These are phyloP conservation scores for Neodiprion lecontei DNA, from an alignment of 1,140 invertebrate species.

Conservation along the genomic window DNA sequence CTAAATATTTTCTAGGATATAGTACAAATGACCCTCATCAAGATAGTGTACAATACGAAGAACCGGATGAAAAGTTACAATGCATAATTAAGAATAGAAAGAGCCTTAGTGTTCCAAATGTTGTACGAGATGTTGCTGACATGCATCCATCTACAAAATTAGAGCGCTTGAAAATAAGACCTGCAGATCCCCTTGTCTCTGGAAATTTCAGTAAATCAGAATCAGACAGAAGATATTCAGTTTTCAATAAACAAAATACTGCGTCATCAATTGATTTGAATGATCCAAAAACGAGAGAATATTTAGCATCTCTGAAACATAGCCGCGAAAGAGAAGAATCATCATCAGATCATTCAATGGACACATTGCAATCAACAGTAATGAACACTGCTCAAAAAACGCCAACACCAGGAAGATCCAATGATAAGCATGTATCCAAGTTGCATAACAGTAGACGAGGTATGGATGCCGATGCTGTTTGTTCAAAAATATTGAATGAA, in stretches of 20 bases:
- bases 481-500: not conserved
- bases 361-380: too few species aligned
- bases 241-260: not conserved
- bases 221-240: not conserved
- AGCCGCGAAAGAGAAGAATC: not conserved
- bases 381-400: not conserved
- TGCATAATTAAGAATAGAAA: not conserved
- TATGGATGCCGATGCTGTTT: not conserved
- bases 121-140: not conserved
- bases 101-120: not conserved
- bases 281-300: not conserved
- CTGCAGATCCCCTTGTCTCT: not conserved
- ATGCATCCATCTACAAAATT: not conserved
- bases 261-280: not conserved
- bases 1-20: conserved; percentile 9
- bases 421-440: not conserved
- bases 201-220: not conserved
- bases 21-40: not conserved
- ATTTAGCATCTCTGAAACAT: not conserved
- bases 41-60: not conserved
- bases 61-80: not conserved
- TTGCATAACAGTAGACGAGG: not conserved
- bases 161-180: not conserved
- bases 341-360: not conserved
- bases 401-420: not conserved